Base-by-base conservation (phyloP, 2,888 invertebrate species). In the Rhimphoctona megacephalus region DNA sequence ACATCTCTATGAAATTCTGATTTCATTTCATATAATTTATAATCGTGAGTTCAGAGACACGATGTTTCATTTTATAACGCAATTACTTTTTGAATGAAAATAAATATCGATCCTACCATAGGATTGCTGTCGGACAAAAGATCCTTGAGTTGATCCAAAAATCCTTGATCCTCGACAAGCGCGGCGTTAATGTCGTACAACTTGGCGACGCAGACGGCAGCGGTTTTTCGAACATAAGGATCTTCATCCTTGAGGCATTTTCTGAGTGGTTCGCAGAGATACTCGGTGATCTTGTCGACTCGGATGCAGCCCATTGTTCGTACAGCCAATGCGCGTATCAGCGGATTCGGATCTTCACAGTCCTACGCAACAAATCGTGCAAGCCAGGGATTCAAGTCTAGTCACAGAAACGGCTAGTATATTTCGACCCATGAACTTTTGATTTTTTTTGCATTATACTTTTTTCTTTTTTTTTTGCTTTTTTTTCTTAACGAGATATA, bases 221-320 rank as follows among this genome's bases (percentile, higher is more conserved):
- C 99, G 0, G 99, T 99, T 95, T 99, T 99, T 90, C 99, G 96
- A 11, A 99, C 99, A 95, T 99, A 99, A 0, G 99, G 99, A 95
- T 99, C 99, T 94, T 99, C 99, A 94, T 99, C 99, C 94, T 98
- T 98, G 88, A 98, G 95, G 93, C 98, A 98, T 94, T 98, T 99
- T 83, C 99, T 96, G 90, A 99, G 95, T 0, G 99, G 99, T 94
- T 99, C 99, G 94, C 99, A 99, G 64, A 99, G 95, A 95, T 99
- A 99, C 95, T 99, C 99, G 0, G 99, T 99, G 92, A 99, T 99
- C 95, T 99, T 99, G 95, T 99, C 99, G 81, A 99, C 99, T 19
- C 99, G 96, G 93, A 99, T 99, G 94, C 99, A 99, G 79, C 99
- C 99, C 99, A 99, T 99, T 25, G 99, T 99, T 85, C 99, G 96